Conservation (phyloP, 2,797 vertebrate species). For the Phoeniculus purpureus region DNA sequence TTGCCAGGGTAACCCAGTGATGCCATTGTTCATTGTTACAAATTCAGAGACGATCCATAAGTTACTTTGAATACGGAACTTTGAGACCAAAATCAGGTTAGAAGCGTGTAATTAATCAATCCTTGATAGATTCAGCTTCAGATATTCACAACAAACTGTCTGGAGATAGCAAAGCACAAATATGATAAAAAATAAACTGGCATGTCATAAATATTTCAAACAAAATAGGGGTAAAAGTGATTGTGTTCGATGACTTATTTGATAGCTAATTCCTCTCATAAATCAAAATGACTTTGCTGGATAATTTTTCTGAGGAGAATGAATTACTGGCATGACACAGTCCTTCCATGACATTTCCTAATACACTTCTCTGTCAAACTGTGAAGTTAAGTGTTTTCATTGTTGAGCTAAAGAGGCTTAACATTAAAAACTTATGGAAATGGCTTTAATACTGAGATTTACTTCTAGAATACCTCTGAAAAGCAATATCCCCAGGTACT, state of each 20-base stretch:
- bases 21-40: neutral
- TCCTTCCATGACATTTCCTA: slow-evolving; percentile 60
- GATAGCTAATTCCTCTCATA: slow-evolving; percentile 21
- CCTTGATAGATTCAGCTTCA: neutral
- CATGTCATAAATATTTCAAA: neutral
- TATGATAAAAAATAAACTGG: neutral
- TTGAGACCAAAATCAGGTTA: neutral
- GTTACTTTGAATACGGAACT: neutral
- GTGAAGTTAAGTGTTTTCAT: slow-evolving; percentile 71
- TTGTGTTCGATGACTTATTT: neutral
- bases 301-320: slow-evolving; percentile 48
- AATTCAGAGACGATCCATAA: neutral
- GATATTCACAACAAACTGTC: neutral
- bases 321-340: slow-evolving; percentile 35
- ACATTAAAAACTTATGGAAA: slow-evolving; percentile 66
- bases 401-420: slow-evolving; percentile 70
- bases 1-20: neutral
- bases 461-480: slow-evolving; percentile 55
- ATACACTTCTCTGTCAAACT: slow-evolving; percentile 66
- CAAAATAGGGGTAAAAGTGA: neutral
- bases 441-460: slow-evolving; percentile 65
- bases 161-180: neutral
- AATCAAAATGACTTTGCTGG: slow-evolving; percentile 24
- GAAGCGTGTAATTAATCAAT: neutral
- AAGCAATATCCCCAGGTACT: slow-evolving; percentile 35